Evolutionary conservation across 2,888 invertebrate genomes (phyloP), one percentile per base, ranked within the genome.

Genomic region (Phymatocera aterrima): DNA sequence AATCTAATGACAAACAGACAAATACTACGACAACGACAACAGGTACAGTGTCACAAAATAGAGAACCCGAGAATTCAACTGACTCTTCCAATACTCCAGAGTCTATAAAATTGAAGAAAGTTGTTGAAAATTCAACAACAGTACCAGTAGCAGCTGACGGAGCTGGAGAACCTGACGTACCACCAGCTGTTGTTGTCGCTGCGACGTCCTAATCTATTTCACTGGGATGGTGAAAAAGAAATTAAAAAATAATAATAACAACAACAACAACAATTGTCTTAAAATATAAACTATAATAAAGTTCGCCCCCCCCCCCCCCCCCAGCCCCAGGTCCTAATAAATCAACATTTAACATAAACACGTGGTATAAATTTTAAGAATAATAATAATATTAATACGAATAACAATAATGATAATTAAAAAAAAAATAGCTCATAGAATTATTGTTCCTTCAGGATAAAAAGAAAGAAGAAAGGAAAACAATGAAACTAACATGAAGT

Each of bases 191-290:
- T 80, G 89, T 88, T 70, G 89, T 89, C 79, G 89, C 88, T 78
- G 90, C 90, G 83, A 90, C 89, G 85, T 90, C 90, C 85, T 90
- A 90, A 90, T 89, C 85, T n/a, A n/a, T n/a, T n/a, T 85, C 85
- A 82, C 84, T 82, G 84, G 83, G 77, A 84, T 84, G 85, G 84
- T 31, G 6, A 51, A 72, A 72, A n/a, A 54, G 3, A 28, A 28
- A 70, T 31, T n/a, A 8, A 70, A 48, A 12, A 48, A 48, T 6
- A 15, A 72, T 51, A 18, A 21, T 15, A 68, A 46, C 43, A 51
- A 51, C 15, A 48, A 72, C 18, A 72, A 75, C 54, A 87, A 87
- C 87, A 88, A 87, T 89, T 88, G 89, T 88, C 87, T 84, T 83
- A 85, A 85, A 86, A 83, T 87, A 88, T 87, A 86, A 87, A 87